Conservation (phyloP, 2,888 invertebrate species). For the Andrena marginata region DNA sequence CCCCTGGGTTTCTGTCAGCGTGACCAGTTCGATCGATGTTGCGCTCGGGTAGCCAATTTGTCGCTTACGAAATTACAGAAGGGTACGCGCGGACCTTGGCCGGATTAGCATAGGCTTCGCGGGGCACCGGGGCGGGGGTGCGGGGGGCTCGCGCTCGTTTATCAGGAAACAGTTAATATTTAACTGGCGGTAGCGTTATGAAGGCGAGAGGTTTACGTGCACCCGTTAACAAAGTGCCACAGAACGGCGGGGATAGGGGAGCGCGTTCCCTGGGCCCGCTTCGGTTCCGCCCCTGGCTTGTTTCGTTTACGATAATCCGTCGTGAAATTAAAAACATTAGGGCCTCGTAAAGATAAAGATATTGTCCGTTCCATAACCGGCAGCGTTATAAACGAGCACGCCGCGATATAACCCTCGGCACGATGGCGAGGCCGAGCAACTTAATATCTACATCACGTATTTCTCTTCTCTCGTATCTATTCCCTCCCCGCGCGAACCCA, state of each 20-base stretch:
- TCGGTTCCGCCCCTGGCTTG: constrained; percentile 45
- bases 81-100: constrained; percentile 30
- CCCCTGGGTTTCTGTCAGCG: constrained; percentile 45
- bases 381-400: constrained; percentile 62
- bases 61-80: constrained; percentile 63
- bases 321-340: constrained; percentile 81
- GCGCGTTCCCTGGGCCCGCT: neutral
- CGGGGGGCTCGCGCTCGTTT: constrained; percentile 39
- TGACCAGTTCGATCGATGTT: constrained; percentile 50
- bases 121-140: neutral
- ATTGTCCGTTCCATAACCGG: constrained; percentile 67
- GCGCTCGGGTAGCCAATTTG: constrained; percentile 58
- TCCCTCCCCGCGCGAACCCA: neutral
- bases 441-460: constrained; percentile 71
- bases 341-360: constrained; percentile 80
- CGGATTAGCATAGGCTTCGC: constrained; percentile 48
- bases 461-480: constrained; percentile 54
- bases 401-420: constrained; percentile 51
- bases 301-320: constrained; percentile 78
- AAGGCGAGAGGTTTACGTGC: constrained; percentile 61
- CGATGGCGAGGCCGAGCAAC: constrained; percentile 33
- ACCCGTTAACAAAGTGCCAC: constrained; percentile 71
- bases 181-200: constrained; percentile 59
- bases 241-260: constrained; percentile 27
- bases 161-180: constrained; percentile 71